Evolutionary conservation across 1,140 invertebrate species (phyloP), one percentile per base, ranked within the genome.

Genomic region (Apis mellifera): DNA sequence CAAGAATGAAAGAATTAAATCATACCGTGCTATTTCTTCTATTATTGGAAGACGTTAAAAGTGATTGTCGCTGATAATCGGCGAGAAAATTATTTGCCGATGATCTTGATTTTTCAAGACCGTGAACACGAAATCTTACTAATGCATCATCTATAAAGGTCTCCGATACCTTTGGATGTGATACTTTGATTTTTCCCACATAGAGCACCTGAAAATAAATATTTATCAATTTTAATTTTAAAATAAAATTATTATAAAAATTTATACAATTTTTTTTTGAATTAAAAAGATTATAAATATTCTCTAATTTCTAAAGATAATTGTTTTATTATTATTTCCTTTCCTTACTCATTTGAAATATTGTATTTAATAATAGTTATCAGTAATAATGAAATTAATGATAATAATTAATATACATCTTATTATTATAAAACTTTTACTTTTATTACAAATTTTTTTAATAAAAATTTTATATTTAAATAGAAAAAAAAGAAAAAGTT

Each of bases 101-200:
- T 7, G 95, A 95, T 87, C 95, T 94, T 21, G 95, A 93, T 78
- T 96, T 96, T 76, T 97, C 96, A 8, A 96, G 94, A 89, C 98
- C 97, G 90, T 97, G 96, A 19, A 96, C 95, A 68, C 96, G 96
- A 90, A 99, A 98, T 92, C 97, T 98, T 73, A 96, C 95, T 55
- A 99, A 93, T 17, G 98, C 97, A 90, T 98, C 98, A 91, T 99
- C 98, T 81, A 99, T 98, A 86, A 99, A 97, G 0, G 96, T 96
- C 87, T 97, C 97, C 9, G 97, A 96, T 26, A 98, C 97, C 91
- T 97, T 98, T 91, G 97, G 96, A 91, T 97, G 96, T 55, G 96
- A 97, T 78, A 98, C 97, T 83, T 96, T 96, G 13, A 98, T 97
- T 94, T 98, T 98, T 5, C 98, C 98, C 78, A 98, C 96, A 91